Evolutionary conservation across 2,113 vertebrate genomes (phyloP), one percentile per base, ranked within the genome.

Genomic region (Aphelocoma coerulescens): DNA sequence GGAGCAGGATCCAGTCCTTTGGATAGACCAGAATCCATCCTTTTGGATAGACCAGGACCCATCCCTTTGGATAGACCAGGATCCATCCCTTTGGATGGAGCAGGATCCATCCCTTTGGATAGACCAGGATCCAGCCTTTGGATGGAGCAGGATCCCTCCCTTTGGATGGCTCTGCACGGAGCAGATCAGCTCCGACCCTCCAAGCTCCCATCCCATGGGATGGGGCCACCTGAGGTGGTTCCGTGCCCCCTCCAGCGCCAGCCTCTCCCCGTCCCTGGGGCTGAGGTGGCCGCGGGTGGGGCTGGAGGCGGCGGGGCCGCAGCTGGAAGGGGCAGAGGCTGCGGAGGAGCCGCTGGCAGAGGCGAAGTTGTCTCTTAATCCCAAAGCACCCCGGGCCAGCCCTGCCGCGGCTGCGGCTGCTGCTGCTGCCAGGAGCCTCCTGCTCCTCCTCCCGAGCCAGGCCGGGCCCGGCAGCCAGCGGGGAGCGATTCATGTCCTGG

Each of bases 251-350:
- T 27, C 16, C 49, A 30, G 16, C 51, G 4, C 48, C 39, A 9
- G 33, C 51, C 39, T 18, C 54, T 28, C 52, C 37, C 67, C 5
- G 3, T 19, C n/a, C 54, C 49, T 16, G 33, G 83, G 78, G 61
- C 66, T 6, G 76, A 55, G 72, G 55, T 62, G 92, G 22, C 91
- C 89, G 32, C n/a, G 83, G 91, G 46, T 92, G 96, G 96, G 80
- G 75, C 49, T 73, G 89, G 95, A 87, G 95, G 95, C 91, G 75
- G 81, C 14, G 55, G 93, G 82, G 97, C 95, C 88, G 78, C 92
- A 85, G 91, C 89, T 93, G 96, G 87, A 19, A 5, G 69, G 54
- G 81, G 62, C 35, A 13, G 30, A 35, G 48, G 76, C 67, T 55
- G 74, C 21, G 23, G 39, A 13, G 80, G 69, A 84, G 28, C 39